phyloP scores from a whole-genome alignment of 1,140 invertebrate species.

The Drosophila ambigua region DNA sequence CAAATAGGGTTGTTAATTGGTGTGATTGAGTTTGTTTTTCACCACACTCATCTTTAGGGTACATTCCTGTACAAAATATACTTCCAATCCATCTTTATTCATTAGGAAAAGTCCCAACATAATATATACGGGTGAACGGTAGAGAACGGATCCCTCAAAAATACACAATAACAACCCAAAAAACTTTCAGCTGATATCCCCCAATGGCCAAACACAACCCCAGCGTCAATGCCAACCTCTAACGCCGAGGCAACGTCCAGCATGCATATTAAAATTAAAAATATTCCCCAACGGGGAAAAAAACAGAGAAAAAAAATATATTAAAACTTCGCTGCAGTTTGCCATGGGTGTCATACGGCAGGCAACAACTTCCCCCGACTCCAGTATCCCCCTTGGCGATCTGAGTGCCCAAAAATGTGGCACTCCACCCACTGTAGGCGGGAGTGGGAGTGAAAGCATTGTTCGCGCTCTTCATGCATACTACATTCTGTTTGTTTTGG shows the following conservation, averaged over 20 bases:
- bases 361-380: slow-evolving; percentile 13
- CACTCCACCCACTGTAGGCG: slow-evolving; percentile 6
- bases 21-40: no score
- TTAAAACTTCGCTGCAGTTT: slow-evolving; percentile 44
- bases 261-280: slow-evolving; percentile 62
- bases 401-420: slow-evolving; percentile 25
- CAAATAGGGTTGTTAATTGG: no score
- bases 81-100: no score
- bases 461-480: slow-evolving; percentile 48
- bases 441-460: slow-evolving; percentile 11
- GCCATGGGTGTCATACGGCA: slow-evolving; percentile 43
- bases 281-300: slow-evolving; percentile 33
- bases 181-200: slow-evolving; percentile 37
- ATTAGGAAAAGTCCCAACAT: slow-evolving; percentile 1
- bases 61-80: no score
- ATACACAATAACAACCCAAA: slow-evolving; percentile 27
- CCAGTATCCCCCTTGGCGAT: slow-evolving; percentile 17
- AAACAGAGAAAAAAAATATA: slow-evolving; percentile 11
- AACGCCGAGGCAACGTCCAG: slow-evolving; percentile 28
- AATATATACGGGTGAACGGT: slow-evolving; percentile 20
- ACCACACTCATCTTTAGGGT: no score
- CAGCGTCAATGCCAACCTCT: slow-evolving; percentile 12
- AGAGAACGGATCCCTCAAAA: background rate
- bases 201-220: slow-evolving; percentile 25
- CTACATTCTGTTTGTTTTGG: slow-evolving; percentile 62